Conservation (phyloP, 1,140 invertebrate genomes). For the Diabrotica undecimpunctata region DNA sequence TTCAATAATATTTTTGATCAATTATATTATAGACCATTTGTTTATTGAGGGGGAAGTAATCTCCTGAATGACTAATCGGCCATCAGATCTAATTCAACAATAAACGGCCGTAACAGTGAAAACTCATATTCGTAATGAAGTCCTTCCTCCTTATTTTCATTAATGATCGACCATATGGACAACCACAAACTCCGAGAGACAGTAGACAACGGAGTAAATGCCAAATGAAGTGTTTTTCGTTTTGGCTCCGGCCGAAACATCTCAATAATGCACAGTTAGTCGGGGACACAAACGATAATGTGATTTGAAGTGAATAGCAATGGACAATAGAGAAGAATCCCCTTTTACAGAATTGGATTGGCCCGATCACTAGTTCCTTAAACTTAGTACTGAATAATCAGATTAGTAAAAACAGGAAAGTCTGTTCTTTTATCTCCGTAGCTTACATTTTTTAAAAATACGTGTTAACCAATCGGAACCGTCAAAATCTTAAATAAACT, state of each 20-base stretch:
- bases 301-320: conserved; percentile 34
- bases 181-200: background rate
- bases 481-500: too few relatives aligned
- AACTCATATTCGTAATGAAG: background rate
- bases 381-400: too few relatives aligned
- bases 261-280: conserved; percentile 19
- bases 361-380: too few relatives aligned
- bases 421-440: too few relatives aligned
- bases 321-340: conserved; percentile 12
- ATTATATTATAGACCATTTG: too few relatives aligned
- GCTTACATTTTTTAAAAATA: too few relatives aligned
- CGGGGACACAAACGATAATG: conserved; percentile 27
- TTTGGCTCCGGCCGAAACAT: conserved; percentile 13
- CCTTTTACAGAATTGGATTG: background rate
- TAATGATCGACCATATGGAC: background rate
- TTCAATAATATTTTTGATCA: too few relatives aligned
- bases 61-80: too few relatives aligned
- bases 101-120: background rate
- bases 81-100: too few relatives aligned
- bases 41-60: too few relatives aligned
- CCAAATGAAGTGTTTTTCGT: conserved; percentile 14
- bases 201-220: background rate
- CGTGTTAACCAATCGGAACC: too few relatives aligned
- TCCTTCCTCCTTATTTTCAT: background rate
- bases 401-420: too few relatives aligned